Base-by-base conservation (phyloP, 2,797 vertebrate species). In the Tokudaia tokunoshimensis region DNA sequence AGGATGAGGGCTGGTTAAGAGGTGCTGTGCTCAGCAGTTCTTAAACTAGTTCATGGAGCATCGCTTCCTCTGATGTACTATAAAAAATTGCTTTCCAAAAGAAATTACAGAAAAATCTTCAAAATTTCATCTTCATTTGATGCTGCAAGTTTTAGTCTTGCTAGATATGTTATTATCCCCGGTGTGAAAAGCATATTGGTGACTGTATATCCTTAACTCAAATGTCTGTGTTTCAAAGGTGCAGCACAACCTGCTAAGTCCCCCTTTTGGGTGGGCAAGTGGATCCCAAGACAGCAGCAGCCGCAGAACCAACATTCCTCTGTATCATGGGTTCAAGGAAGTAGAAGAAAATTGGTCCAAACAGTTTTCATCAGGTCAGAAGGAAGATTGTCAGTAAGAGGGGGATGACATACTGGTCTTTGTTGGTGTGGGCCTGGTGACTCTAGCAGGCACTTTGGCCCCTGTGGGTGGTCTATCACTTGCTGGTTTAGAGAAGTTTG, bases 341-440 rank as follows among this genome's bases (percentile, higher is more conserved):
- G 99, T 99, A 94, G 99, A 99, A 98, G 99, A 99, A 97, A 99
- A 99, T 98, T 99, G 99, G 99, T 98, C 99, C 80, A 99, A 99
- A 98, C 99, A 99, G 97, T 99, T 99, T 98, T 99, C 99, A 89
- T 97, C 99, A 98, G 99, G 99, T 99, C 98, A 98, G 98, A 93
- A 82, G 44, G 26, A 94, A 75, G 67, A 10, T 26, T 75, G 55
- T 92, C 11, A 17, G 0, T 47, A 84, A 12, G 26, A 86, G 89
- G 52, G 29, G 37, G 44, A n/a, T 85, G 57, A 37, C 9, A 22
- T 12, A 12, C 2, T 83, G 80, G 17, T 72, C 92, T 44, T 96
- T 55, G 19, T 24, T 37, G 82, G 79, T 12, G 47, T 75, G 20
- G 24, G 6, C 37, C 76, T 61, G 37, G 37, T 55, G 72, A 61